A percentile compares a stretch with the other conserved stretches of the same genome.
Conservation (phyloP, 64 coral and sea anemone genomes). For the Actinia equina region DNA sequence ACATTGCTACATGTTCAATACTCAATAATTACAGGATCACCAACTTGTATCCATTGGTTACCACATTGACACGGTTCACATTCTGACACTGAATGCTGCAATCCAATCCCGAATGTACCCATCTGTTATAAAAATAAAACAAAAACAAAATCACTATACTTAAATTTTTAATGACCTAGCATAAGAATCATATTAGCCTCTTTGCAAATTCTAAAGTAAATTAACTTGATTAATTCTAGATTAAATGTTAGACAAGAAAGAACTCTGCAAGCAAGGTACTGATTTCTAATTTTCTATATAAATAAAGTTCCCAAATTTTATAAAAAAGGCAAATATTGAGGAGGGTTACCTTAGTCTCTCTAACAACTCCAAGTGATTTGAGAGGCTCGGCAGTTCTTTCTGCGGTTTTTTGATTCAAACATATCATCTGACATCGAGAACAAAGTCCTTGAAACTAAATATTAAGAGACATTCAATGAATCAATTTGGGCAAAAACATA, state of each 20-base stretch:
- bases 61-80: neutral
- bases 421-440: conserved; percentile 89
- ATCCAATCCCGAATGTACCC: neutral
- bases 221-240: no score
- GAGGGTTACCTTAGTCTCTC: conserved; percentile 55
- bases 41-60: neutral
- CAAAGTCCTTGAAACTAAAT: conserved; percentile 75
- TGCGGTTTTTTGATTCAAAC: conserved; percentile 80
- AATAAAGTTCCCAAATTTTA: no score
- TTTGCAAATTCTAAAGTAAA: no score
- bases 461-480: neutral
- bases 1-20: neutral
- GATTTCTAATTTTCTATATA: no score
- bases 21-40: neutral
- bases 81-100: neutral
- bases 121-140: neutral
- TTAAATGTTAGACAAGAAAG: no score
- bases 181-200: no score
- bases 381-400: conserved; percentile 67
- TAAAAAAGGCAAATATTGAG: no score
- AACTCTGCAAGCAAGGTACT: no score
- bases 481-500: neutral
- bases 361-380: conserved; percentile 57
- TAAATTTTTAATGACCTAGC: neutral
- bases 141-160: neutral